A percentile compares a stretch with the other conserved stretches of the same genome.
phyloP scores from a whole-genome alignment of 2,113 vertebrate species.

The Semicossyphus pulcher region DNA sequence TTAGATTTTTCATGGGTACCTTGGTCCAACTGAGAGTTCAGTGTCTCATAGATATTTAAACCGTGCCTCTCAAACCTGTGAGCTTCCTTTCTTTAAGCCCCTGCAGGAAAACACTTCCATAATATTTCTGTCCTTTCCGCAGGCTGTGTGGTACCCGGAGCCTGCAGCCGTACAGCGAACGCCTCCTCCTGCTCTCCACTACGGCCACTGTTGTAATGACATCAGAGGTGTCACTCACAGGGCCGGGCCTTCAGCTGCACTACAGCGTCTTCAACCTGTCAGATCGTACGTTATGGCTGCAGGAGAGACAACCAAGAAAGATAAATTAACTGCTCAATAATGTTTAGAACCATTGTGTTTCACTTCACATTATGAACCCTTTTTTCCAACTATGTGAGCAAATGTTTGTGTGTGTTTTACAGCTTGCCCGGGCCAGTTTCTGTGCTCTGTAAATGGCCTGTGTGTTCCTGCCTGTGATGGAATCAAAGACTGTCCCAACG shows the following conservation, averaged over 20 bases:
- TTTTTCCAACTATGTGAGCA: conserved; percentile 2
- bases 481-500: conserved; percentile 92
- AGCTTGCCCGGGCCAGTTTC: conserved; percentile 93
- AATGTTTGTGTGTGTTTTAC: conserved; percentile 28
- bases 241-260: conserved; percentile 89
- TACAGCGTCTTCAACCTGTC: conserved; percentile 93
- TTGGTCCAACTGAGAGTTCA: no score
- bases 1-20: no score
- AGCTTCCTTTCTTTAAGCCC: no score
- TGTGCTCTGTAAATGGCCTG: conserved; percentile 89
- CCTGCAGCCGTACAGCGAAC: conserved; percentile 88
- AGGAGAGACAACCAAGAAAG: not conserved
- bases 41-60: no score
- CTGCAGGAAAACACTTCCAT: no score
- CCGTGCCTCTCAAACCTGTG: no score
- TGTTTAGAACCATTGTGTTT: not conserved
- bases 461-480: conserved; percentile 93
- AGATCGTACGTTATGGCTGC: conserved; percentile 85
- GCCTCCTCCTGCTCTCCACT: conserved; percentile 82
- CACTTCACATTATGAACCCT: no score
- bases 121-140: conserved; percentile 5
- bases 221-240: conserved; percentile 90
- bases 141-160: conserved; percentile 90
- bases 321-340: not conserved
- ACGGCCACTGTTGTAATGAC: conserved; percentile 88